Percentiles rank a stretch among this genome's conserved stretches.
Evolutionary conservation across 2,888 invertebrate genomes (phyloP).

Genomic region (Furcula furcula): DNA sequence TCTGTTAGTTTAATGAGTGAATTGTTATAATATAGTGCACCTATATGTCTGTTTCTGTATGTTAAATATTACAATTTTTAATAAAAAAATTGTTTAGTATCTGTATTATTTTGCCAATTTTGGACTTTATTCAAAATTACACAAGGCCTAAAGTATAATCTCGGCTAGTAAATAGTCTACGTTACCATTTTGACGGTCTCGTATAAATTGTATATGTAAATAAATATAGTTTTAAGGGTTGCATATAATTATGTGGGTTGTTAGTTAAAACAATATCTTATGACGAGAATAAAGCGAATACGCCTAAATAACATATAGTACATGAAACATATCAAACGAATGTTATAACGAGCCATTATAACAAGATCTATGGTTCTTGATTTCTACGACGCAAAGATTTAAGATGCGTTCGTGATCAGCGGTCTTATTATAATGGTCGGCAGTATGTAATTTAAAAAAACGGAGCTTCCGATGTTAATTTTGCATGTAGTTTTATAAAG

Average conservation of each 20-base stretch:
- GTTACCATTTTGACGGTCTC: slow-evolving; percentile 69
- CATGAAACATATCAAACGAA: slow-evolving; percentile 76
- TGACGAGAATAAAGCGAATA: slow-evolving; percentile 52
- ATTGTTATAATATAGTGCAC: slow-evolving; percentile 35
- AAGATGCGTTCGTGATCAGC: slow-evolving; percentile 20
- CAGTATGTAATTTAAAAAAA: slow-evolving; percentile 41
- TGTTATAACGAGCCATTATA: slow-evolving; percentile 45
- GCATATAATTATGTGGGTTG: slow-evolving; percentile 45
- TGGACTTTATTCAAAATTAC: slow-evolving; percentile 36
- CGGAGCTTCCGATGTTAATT: slow-evolving; percentile 71
- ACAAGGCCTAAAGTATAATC: slow-evolving; percentile 69
- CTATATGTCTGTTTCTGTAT: slow-evolving; percentile 21
- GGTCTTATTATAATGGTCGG: slow-evolving; percentile 32
- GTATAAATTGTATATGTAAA: slow-evolving; percentile 51
- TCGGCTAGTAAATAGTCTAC: slow-evolving; percentile 46
- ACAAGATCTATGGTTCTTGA: slow-evolving; percentile 23
- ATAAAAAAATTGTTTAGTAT: slow-evolving; percentile 20
- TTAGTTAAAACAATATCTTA: slow-evolving; percentile 61
- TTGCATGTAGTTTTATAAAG: slow-evolving; percentile 55
- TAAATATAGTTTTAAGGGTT: slow-evolving; percentile 43
- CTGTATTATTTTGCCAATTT: slow-evolving; percentile 43
- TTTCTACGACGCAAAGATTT: slow-evolving; percentile 24
- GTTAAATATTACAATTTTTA: slow-evolving; percentile 16
- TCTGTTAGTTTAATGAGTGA: slow-evolving; percentile 38
- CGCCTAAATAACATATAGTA: slow-evolving; percentile 71